Percentiles rank a stretch among this genome's conserved stretches.
Conservation (phyloP, 2,113 vertebrate genomes). For the Tachysurus fulvidraco region DNA sequence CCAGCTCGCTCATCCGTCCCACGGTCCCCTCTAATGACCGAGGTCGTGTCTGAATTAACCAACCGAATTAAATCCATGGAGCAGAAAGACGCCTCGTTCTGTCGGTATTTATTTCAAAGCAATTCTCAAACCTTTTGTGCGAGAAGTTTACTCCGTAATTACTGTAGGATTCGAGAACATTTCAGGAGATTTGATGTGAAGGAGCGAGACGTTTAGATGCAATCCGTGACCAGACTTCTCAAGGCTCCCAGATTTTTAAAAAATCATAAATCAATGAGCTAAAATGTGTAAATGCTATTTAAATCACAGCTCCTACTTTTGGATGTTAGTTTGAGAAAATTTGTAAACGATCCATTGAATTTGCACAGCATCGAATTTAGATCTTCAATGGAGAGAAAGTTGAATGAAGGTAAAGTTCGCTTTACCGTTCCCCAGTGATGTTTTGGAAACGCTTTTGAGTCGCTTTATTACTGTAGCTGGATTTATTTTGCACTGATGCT, state of each 20-base stretch:
- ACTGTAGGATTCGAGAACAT: too few relatives aligned
- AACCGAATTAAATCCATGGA: conserved; percentile 6
- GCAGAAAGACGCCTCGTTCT: neutral
- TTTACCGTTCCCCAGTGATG: neutral
- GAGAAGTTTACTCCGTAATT: neutral
- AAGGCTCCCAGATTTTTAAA: neutral
- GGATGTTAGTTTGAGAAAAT: neutral
- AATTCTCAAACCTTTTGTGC: neutral
- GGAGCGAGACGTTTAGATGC: neutral
- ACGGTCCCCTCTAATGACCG: conserved; percentile 31
- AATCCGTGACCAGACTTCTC: neutral
- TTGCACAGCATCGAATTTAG: neutral
- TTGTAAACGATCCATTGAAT: neutral
- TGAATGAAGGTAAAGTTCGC: neutral
- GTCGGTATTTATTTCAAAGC: conserved; percentile 24
- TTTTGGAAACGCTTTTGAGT: too few relatives aligned
- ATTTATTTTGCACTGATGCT: neutral
- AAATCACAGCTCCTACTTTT: neutral
- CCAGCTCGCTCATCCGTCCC: neutral
- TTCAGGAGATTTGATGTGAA: neutral
- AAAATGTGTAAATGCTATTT: neutral
- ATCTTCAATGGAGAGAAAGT: neutral
- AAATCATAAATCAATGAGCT: neutral
- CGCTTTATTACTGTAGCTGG: too few relatives aligned
- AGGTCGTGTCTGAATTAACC: conserved; percentile 32